Evolutionary conservation across 2,888 invertebrate species (phyloP).

Genomic region (Sinhomidia bicolor): DNA sequence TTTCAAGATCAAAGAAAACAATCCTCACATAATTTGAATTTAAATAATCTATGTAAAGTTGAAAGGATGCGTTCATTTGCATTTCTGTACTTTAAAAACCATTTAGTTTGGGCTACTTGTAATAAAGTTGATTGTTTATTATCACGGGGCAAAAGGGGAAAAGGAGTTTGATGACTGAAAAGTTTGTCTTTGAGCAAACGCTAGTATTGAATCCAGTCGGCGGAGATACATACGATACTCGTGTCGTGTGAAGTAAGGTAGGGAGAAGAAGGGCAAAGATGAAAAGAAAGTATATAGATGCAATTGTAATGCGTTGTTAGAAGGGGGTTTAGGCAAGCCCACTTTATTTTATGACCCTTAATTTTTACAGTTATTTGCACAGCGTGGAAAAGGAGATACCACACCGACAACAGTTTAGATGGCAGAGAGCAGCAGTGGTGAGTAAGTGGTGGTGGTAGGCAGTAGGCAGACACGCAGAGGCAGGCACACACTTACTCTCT

Average conservation of each 20-base stretch:
- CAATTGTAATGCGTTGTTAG: slow-evolving; percentile 35
- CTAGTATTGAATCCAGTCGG: not conserved
- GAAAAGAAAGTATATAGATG: slow-evolving; percentile 30
- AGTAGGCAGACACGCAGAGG: not conserved
- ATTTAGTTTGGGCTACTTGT: slow-evolving; percentile 22
- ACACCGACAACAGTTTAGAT: slow-evolving; percentile 23
- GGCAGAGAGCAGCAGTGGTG: not conserved
- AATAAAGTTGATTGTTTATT: slow-evolving; percentile 43
- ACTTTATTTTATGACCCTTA: slow-evolving; percentile 73
- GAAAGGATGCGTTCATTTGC: too few species aligned
- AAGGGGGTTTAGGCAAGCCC: slow-evolving; percentile 66
- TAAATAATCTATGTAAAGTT: too few species aligned
- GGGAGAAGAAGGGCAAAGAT: slow-evolving; percentile 10
- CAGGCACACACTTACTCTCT: slow-evolving; percentile 52
- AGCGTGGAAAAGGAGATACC: slow-evolving; percentile 68
- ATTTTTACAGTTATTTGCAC: slow-evolving; percentile 74
- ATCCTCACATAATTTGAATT: not conserved
- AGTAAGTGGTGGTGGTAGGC: slow-evolving; percentile 10
- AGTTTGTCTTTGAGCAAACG: not conserved
- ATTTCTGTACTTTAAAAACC: too few species aligned
- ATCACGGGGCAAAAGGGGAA: slow-evolving; percentile 34
- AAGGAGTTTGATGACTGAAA: not conserved
- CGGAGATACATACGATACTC: not conserved
- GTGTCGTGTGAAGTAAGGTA: too few species aligned
- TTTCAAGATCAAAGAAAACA: not conserved